phyloP scores from a whole-genome alignment of 2,113 vertebrate genomes.

The Oxyruncus cristatus region DNA sequence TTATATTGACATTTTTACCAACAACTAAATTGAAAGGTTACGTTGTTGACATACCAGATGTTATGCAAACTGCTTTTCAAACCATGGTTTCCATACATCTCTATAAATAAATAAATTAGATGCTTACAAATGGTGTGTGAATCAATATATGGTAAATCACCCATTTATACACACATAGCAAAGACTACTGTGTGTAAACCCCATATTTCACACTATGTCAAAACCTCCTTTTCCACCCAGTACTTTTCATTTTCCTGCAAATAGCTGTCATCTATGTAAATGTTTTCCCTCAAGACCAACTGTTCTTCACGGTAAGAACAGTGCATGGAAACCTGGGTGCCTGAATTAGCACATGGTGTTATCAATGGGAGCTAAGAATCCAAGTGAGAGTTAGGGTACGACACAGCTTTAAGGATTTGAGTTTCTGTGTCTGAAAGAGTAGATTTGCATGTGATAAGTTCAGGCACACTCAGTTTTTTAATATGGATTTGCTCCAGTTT shows the following conservation, averaged over 20 bases:
- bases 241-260: constrained; percentile 47
- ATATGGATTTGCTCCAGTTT: not conserved
- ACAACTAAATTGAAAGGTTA: constrained; percentile 58
- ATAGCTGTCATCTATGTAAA: constrained; percentile 60
- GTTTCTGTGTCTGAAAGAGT: not conserved
- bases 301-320: constrained; percentile 33
- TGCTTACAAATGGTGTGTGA: constrained; percentile 36
- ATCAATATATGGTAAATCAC: constrained; percentile 49
- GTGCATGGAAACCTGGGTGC: not conserved
- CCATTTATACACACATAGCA: constrained; percentile 1
- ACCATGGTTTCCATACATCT: constrained; percentile 18
- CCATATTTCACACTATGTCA: constrained; percentile 40
- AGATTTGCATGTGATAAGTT: constrained; percentile 7
- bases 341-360: constrained; percentile 33
- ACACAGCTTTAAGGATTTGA: not conserved
- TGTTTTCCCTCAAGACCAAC: constrained; percentile 55
- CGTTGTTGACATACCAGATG: constrained; percentile 54
- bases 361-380: constrained; percentile 25
- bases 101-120: constrained; percentile 50
- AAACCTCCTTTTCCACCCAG: constrained; percentile 29
- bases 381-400: not conserved
- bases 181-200: constrained; percentile 50
- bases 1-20: constrained; percentile 59
- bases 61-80: constrained; percentile 57
- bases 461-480: not conserved